A percentile compares a stretch with the other conserved stretches of the same genome.
These are phyloP conservation scores for Strigamia crassipes DNA, from an alignment of 2,888 invertebrate genomes.

Conservation along the genomic window DNA sequence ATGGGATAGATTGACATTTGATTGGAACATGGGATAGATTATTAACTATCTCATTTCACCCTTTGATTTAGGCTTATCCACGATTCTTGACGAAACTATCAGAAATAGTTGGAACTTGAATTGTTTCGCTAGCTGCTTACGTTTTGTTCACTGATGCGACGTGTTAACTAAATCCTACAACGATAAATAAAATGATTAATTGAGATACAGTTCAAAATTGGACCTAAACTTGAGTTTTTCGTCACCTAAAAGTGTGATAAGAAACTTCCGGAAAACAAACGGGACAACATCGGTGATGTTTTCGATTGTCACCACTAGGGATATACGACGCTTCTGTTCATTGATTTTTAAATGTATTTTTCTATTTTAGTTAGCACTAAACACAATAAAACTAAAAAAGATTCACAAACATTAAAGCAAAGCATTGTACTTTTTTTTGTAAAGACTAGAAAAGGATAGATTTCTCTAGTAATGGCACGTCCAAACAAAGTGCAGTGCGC, in stretches of 20 bases:
- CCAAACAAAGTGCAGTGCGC: constrained; percentile 7
- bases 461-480: constrained; percentile 3
- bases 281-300: background rate
- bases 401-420: background rate
- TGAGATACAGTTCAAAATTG: background rate
- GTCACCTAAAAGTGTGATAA: too few relatives aligned
- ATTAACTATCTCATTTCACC: background rate
- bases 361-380: too few relatives aligned
- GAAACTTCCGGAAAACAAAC: too few relatives aligned
- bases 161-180: too few relatives aligned
- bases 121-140: background rate
- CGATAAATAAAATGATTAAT: background rate
- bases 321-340: background rate
- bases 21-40: background rate
- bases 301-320: background rate
- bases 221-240: too few relatives aligned
- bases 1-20: constrained; percentile 16
- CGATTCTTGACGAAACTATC: background rate
- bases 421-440: background rate
- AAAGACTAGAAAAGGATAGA: background rate
- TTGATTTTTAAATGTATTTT: too few relatives aligned
- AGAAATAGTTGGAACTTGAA: background rate
- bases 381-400: background rate
- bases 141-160: too few relatives aligned
- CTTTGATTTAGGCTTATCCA: background rate